phyloP scores from a whole-genome alignment of 2,888 invertebrate species.

The Idaea dimidiata region DNA sequence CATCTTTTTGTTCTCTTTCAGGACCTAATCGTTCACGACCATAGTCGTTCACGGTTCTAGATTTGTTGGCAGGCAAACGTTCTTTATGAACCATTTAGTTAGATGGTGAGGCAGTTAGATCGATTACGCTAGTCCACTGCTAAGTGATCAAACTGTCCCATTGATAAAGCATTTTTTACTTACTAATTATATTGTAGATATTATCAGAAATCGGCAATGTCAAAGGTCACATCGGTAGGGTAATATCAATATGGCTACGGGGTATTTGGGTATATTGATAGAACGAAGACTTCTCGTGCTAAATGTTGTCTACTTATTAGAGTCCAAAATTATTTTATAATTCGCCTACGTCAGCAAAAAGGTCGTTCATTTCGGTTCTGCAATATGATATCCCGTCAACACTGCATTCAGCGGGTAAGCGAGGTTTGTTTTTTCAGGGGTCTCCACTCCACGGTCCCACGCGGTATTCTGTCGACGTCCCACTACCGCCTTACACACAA shows the following conservation, averaged over 20 bases:
- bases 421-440: slow-evolving; percentile 70
- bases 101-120: too few relatives aligned
- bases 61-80: neutral
- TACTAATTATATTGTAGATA: too few relatives aligned
- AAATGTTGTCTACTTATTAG: neutral
- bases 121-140: too few relatives aligned
- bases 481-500: slow-evolving; percentile 62
- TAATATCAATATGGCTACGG: too few relatives aligned
- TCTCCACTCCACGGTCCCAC: slow-evolving; percentile 64
- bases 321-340: neutral
- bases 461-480: slow-evolving; percentile 54
- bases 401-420: slow-evolving; percentile 21
- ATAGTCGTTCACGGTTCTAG: neutral
- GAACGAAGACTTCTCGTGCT: too few relatives aligned
- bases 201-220: neutral
- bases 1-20: neutral
- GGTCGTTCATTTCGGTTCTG: slow-evolving; percentile 15
- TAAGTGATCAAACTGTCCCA: too few relatives aligned
- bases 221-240: too few relatives aligned
- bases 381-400: slow-evolving; percentile 44
- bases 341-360: neutral
- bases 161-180: too few relatives aligned
- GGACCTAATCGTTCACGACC: neutral
- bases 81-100: too few relatives aligned
- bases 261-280: neutral